These are phyloP conservation scores for Aspiorhynchus laticeps DNA, from an alignment of 2,113 vertebrate genomes.

Conservation along the genomic window DNA sequence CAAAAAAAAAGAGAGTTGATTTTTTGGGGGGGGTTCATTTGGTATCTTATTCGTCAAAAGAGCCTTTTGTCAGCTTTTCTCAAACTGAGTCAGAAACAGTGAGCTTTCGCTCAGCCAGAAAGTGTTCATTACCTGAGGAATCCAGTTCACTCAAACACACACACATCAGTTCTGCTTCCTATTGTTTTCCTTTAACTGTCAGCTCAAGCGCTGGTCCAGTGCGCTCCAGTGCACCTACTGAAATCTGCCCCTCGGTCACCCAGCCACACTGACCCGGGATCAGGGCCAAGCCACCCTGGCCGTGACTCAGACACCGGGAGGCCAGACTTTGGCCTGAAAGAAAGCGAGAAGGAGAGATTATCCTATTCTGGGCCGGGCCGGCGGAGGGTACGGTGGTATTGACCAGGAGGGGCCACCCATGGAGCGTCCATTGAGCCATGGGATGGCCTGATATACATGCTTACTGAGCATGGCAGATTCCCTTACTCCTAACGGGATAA, in stretches of 20 bases:
- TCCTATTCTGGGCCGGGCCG: conserved; percentile 75
- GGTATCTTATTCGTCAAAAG: background rate
- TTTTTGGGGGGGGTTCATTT: background rate
- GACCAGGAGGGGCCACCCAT: conserved; percentile 79
- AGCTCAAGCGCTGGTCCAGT: conserved; percentile 68
- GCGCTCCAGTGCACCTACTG: conserved; percentile 69
- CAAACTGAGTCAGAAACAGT: background rate
- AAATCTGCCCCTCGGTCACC: conserved; percentile 58
- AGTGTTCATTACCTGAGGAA: conserved; percentile 17
- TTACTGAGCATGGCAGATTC: conserved; percentile 77
- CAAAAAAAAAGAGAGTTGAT: background rate
- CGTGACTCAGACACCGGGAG: conserved; percentile 53
- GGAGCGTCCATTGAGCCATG: conserved; percentile 78
- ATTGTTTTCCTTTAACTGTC: conserved; percentile 69
- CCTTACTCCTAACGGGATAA: conserved; percentile 71
- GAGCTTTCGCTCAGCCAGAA: conserved; percentile 7
- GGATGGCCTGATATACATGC: conserved; percentile 79
- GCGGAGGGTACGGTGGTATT: conserved; percentile 73
- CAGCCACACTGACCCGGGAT: conserved; percentile 69
- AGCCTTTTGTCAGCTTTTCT: background rate
- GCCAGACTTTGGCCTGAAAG: conserved; percentile 65
- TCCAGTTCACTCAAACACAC: conserved; percentile 24
- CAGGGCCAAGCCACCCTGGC: conserved; percentile 61
- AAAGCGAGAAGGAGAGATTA: conserved; percentile 78
- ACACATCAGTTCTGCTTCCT: conserved; percentile 63